Evolutionary conservation across 1,140 invertebrate species (phyloP).

Genomic region (Spodoptera frugiperda): DNA sequence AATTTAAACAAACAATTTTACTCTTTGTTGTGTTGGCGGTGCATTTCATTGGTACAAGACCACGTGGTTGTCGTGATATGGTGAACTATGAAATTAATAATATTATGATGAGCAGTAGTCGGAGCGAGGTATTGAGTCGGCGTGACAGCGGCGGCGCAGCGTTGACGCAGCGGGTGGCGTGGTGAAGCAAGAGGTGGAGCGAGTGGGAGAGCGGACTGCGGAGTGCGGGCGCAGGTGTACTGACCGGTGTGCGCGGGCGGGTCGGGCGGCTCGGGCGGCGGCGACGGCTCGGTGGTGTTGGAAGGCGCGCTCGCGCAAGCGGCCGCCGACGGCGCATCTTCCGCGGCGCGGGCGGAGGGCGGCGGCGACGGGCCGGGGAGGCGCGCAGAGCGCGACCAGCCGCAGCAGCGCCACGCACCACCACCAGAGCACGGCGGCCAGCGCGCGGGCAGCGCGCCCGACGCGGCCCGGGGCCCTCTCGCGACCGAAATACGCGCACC

Average conservation of each 20-base stretch:
- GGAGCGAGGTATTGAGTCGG: not conserved
- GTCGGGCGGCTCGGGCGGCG: constrained; percentile 61
- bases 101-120: not conserved
- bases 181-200: not conserved
- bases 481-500: constrained; percentile 82
- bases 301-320: constrained; percentile 76
- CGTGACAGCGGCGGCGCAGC: constrained; percentile 13
- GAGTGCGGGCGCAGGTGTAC: constrained; percentile 53
- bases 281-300: constrained; percentile 69
- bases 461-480: constrained; percentile 81
- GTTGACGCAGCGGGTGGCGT: constrained; percentile 25
- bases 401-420: constrained; percentile 85
- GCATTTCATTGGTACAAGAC: not conserved
- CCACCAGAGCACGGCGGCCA: constrained; percentile 84
- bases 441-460: constrained; percentile 82
- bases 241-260: constrained; percentile 73
- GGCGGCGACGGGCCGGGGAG: constrained; percentile 76
- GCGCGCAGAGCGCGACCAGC: constrained; percentile 82
- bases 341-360: constrained; percentile 74
- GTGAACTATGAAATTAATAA: constrained; percentile 2
- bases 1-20: not conserved
- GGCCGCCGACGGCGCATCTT: constrained; percentile 78
- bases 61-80: not conserved
- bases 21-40: constrained; percentile 13
- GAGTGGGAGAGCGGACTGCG: too few relatives aligned